These are phyloP conservation scores for Elegia similella DNA, from an alignment of 2,888 invertebrate genomes.

Conservation along the genomic window DNA sequence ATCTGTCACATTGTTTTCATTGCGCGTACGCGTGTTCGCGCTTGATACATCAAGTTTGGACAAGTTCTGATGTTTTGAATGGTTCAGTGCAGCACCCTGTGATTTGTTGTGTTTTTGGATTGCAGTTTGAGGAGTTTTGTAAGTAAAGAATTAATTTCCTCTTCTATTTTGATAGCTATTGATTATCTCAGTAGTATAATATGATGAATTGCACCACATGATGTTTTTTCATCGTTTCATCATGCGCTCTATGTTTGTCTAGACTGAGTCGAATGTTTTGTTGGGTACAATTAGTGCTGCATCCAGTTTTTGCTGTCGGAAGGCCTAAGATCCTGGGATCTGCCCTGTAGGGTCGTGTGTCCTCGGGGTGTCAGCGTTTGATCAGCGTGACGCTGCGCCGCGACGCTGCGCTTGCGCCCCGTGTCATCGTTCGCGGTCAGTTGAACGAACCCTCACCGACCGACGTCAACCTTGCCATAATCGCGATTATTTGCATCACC, in stretches of 20 bases:
- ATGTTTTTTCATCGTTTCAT: conserved; percentile 2
- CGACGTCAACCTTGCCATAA: conserved; percentile 81
- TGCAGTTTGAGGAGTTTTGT: conserved; percentile 67
- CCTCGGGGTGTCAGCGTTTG: conserved; percentile 30
- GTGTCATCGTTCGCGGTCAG: conserved; percentile 81
- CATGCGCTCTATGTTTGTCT: conserved; percentile 13
- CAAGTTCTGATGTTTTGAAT: conserved; percentile 60
- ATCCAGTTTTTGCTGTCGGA: conserved; percentile 2
- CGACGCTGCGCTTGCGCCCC: conserved; percentile 67
- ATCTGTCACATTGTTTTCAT: conserved; percentile 73
- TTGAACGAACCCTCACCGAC: conserved; percentile 78
- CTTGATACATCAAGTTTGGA: conserved; percentile 67
- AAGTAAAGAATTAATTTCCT: conserved; percentile 36
- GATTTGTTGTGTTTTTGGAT: conserved; percentile 66
- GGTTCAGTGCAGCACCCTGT: conserved; percentile 48
- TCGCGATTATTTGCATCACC: conserved; percentile 79
- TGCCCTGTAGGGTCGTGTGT: not conserved
- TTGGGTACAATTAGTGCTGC: not conserved
- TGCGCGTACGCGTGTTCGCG: conserved; percentile 69
- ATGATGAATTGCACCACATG: not conserved
- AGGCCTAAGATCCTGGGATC: not conserved
- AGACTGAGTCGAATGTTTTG: conserved; percentile 6
- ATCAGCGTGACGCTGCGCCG: conserved; percentile 48
- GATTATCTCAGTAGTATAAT: not conserved
- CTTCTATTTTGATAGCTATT: conserved; percentile 4